A percentile compares a stretch with the other conserved stretches of the same genome.
Evolutionary conservation across 2,797 vertebrate genomes (phyloP).

Genomic region (Heteromormyrus szaboi): DNA sequence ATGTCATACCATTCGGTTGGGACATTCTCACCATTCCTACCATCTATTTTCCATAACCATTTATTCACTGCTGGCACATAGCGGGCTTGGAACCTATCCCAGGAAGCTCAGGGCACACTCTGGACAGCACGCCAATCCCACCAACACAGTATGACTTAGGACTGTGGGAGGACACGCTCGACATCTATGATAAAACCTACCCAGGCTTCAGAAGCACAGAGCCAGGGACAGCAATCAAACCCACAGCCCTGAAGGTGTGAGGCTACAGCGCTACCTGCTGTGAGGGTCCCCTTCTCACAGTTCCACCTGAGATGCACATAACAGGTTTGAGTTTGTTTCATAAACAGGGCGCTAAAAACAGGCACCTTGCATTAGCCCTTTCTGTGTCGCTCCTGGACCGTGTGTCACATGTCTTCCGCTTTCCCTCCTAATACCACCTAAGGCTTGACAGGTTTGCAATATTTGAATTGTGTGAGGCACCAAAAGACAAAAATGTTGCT

Average conservation of each 20-base stretch:
- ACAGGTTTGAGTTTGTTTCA: background rate
- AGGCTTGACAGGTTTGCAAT: background rate
- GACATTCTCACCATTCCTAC: background rate
- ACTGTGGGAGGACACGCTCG: background rate
- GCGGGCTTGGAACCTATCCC: background rate
- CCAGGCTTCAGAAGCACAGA: background rate
- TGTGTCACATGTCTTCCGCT: background rate
- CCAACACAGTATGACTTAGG: background rate
- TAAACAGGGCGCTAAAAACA: background rate
- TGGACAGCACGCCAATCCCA: background rate
- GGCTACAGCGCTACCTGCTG: background rate
- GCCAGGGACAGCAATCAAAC: background rate
- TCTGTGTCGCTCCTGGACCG: background rate
- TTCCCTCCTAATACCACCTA: background rate
- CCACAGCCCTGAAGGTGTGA: background rate
- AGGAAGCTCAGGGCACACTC: background rate
- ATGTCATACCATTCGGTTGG: background rate
- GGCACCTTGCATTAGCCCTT: background rate
- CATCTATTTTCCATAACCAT: background rate
- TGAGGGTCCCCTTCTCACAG: background rate
- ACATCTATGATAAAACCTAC: background rate
- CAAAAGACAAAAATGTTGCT: background rate
- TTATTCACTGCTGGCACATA: background rate
- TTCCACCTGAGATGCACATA: background rate
- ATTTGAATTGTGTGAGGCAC: background rate